A percentile compares a stretch with the other conserved stretches of the same genome.
Conservation (phyloP, 2,113 vertebrate genomes). For the Archilochus colubris region DNA sequence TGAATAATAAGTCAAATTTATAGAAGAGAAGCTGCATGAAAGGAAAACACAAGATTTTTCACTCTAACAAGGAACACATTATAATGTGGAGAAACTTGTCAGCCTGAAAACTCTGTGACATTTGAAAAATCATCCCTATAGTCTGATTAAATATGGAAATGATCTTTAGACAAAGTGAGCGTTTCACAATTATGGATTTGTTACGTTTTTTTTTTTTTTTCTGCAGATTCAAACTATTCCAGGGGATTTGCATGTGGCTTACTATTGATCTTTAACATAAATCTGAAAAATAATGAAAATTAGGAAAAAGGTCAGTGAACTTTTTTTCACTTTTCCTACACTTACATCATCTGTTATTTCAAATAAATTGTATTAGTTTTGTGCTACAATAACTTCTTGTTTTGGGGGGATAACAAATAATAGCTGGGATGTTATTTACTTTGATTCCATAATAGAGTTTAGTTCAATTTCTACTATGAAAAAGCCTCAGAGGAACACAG, state of each 20-base stretch:
- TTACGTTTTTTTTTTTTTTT: not conserved
- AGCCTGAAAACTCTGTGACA: not conserved
- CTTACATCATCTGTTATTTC: constrained; percentile 22
- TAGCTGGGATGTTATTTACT: constrained; percentile 48
- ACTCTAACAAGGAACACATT: not conserved
- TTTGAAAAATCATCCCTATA: not conserved
- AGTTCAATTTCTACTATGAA: constrained; percentile 34
- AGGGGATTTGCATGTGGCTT: not conserved
- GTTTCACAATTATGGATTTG: constrained; percentile 14
- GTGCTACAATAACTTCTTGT: not conserved
- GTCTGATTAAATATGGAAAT: constrained; percentile 23
- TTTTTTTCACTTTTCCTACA: not conserved
- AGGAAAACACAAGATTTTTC: not conserved
- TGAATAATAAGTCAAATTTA: not conserved
- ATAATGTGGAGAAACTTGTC: not conserved
- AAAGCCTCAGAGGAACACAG: constrained; percentile 42
- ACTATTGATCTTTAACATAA: constrained; percentile 17
- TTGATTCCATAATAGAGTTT: constrained; percentile 47
- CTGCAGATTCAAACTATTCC: not conserved
- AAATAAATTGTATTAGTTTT: constrained; percentile 15
- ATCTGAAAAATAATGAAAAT: constrained; percentile 15
- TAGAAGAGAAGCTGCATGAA: not conserved
- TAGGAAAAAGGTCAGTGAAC: constrained; percentile 35
- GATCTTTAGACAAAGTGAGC: not conserved
- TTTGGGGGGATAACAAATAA: constrained; percentile 24